Base-by-base conservation (phyloP, 2,888 invertebrate species). In the Belgica antarctica region DNA sequence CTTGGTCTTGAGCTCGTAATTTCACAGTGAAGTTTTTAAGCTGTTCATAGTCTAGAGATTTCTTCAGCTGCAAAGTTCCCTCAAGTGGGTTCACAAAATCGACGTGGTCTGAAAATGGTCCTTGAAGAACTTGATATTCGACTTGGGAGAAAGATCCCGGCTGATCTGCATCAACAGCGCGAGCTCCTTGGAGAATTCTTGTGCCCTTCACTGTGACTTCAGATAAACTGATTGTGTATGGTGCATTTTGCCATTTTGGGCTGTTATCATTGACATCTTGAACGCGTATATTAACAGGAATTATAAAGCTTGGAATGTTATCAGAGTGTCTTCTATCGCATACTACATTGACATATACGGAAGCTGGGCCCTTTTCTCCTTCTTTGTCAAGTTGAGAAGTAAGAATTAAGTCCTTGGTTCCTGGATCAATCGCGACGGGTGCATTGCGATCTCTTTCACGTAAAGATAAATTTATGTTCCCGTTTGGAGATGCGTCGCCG, bases 231-330 rank as follows among this genome's bases (percentile, higher is more conserved):
- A 89, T 83, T 62, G 87, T 84, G 79, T 91, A 94, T 0, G 93
- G 92, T 1, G 90, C 89, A 73, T 89, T 90, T 71, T 86, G 82
- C 83, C 94, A 94, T 76, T 84, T 83, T 0, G 94, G 94, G 7
- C 92, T 89, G 80, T 94, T 94, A 81, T 94, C 94, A 78, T 94
- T 94, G 72, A 91, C 92, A 80, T 95, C 94, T 73, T 91, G 92
- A 71, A 94, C 94, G 74, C 93, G 85, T 66, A 79, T 78, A 74
- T 79, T 79, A 15, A 79, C 81, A 8, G 80, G 81, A 31, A 79
- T 75, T 8, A 80, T 78, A 73, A 80, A 80, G 72, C 79, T 80
- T 78, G 78, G 74, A 47, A 72, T 91, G 75, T 90, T 90, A 78
- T 91, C 91, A 41, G 86, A 83, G 12, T 91, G 87, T 65, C 89